A percentile compares a stretch with the other conserved stretches of the same genome.
Conservation (phyloP, 1,140 invertebrate genomes). For the Drosophila pruinosa region DNA sequence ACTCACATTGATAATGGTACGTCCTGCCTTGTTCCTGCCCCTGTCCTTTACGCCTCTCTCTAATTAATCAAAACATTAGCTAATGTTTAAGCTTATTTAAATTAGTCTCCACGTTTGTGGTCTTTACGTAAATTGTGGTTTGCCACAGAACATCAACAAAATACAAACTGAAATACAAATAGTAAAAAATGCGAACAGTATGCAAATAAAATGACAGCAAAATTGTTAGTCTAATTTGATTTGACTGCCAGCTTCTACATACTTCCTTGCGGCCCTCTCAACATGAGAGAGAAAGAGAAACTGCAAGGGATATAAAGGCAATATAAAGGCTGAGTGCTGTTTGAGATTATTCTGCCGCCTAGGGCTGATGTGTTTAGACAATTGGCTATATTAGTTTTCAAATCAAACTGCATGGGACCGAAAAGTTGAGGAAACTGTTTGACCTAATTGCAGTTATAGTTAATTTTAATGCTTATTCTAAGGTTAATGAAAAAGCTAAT, state of each 20-base stretch:
- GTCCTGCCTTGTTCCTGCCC: background rate
- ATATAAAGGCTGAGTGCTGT: background rate
- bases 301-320: background rate
- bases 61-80: constrained; percentile 40
- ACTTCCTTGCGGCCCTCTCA: constrained; percentile 38
- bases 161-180: background rate
- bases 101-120: constrained; percentile 58
- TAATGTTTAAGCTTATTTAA: constrained; percentile 64
- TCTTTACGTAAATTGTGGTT: constrained; percentile 38
- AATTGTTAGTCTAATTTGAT: constrained; percentile 71
- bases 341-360: constrained; percentile 9
- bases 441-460: no score
- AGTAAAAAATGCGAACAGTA: background rate
- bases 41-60: constrained; percentile 1
- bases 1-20: constrained; percentile 1
- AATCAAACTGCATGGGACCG: no score
- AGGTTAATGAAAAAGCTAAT: no score
- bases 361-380: background rate
- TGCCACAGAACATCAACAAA: constrained; percentile 26
- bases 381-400: background rate
- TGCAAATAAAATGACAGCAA: constrained; percentile 33
- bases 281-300: background rate
- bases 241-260: constrained; percentile 23
- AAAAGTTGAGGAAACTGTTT: no score
- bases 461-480: no score